phyloP scores from a whole-genome alignment of 2,888 invertebrate species.

The Acleris sparsana region DNA sequence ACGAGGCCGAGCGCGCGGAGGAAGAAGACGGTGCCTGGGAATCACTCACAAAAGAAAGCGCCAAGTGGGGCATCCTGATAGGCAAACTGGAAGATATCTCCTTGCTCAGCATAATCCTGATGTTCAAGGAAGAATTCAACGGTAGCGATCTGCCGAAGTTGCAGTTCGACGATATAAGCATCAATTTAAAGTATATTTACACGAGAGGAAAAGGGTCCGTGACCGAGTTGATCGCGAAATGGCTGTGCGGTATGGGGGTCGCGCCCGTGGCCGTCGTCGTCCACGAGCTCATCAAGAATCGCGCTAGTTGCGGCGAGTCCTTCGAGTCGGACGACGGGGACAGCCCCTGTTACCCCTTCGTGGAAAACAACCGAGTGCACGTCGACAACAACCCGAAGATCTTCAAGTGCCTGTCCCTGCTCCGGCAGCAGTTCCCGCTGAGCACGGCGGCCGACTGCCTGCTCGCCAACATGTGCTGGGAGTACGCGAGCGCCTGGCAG shows the following conservation, averaged over 20 bases:
- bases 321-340: constrained; percentile 51
- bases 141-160: constrained; percentile 80
- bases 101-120: constrained; percentile 88
- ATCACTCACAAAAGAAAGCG: constrained; percentile 91
- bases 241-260: constrained; percentile 90
- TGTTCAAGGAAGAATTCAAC: constrained; percentile 71
- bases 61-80: constrained; percentile 93
- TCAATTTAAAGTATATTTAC: constrained; percentile 87
- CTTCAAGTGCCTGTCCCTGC: constrained; percentile 85
- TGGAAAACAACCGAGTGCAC: constrained; percentile 63
- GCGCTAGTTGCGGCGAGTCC: constrained; percentile 45
- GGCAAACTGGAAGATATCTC: constrained; percentile 95
- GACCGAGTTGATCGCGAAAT: constrained; percentile 93
- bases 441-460: constrained; percentile 91
- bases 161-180: constrained; percentile 80
- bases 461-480: constrained; percentile 95
- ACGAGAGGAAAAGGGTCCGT: constrained; percentile 90
- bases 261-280: constrained; percentile 85
- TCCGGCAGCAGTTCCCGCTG: constrained; percentile 92
- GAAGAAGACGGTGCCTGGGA: constrained; percentile 89
- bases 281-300: constrained; percentile 73
- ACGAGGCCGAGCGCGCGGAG: constrained; percentile 68
- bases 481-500: constrained; percentile 94
- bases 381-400: constrained; percentile 77
- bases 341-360: constrained; percentile 58